Conservation (phyloP, 2,888 invertebrate genomes). For the Scrobipalpa atriplicella region DNA sequence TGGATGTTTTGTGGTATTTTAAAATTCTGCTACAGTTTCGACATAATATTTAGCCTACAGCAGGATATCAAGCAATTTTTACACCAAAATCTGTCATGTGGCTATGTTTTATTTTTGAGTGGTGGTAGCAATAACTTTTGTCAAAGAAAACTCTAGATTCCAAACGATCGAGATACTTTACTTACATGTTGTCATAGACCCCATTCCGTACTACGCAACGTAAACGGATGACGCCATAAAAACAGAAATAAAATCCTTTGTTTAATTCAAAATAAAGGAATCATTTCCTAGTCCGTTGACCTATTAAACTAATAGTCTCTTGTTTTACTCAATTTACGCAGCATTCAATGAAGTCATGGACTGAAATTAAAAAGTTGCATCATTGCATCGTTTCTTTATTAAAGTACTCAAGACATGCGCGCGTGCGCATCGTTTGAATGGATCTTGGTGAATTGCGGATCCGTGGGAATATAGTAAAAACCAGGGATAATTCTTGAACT, state of each 20-base stretch:
- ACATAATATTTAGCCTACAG: too few relatives aligned
- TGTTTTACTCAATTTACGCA: neutral
- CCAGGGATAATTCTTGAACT: slow-evolving; percentile 33
- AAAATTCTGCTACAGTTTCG: neutral
- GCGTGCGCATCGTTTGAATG: neutral
- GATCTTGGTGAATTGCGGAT: neutral
- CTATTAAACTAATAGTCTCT: slow-evolving; percentile 1
- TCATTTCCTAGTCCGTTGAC: neutral
- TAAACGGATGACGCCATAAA: neutral
- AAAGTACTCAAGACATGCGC: neutral
- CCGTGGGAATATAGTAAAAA: slow-evolving; percentile 65
- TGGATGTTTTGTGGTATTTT: neutral
- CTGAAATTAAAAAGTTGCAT: slow-evolving; percentile 16
- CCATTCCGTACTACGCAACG: neutral
- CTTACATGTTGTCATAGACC: too few relatives aligned
- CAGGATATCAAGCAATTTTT: too few relatives aligned
- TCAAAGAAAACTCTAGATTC: too few relatives aligned
- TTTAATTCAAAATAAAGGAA: neutral
- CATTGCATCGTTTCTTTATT: slow-evolving; percentile 9
- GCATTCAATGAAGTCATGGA: slow-evolving; percentile 11
- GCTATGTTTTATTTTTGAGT: too few relatives aligned
- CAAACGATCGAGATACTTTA: too few relatives aligned
- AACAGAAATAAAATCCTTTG: neutral
- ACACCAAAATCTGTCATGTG: too few relatives aligned
- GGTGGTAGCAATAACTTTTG: too few relatives aligned